phyloP scores from a whole-genome alignment of 2,888 invertebrate genomes.

The Junonia oenone region DNA sequence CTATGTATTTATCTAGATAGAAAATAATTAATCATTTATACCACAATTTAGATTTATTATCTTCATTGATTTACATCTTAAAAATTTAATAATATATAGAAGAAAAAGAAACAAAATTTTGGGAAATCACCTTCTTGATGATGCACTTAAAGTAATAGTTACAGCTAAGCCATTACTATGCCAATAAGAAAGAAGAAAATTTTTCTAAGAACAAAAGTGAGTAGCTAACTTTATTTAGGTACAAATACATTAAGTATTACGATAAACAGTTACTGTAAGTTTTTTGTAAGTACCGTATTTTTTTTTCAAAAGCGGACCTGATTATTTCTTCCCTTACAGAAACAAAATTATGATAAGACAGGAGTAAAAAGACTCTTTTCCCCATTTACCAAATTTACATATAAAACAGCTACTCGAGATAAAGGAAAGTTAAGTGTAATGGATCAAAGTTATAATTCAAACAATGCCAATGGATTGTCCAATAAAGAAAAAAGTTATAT shows the following conservation, averaged over 20 bases:
- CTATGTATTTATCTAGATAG: too few species aligned
- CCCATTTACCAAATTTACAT: conserved; percentile 40
- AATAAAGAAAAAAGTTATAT: conserved; percentile 60
- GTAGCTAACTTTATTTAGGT: too few species aligned
- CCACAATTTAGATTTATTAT: too few species aligned
- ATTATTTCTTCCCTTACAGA: conserved; percentile 33
- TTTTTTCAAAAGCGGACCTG: neutral
- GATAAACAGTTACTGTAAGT: too few species aligned
- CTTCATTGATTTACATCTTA: too few species aligned
- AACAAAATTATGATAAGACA: conserved; percentile 33
- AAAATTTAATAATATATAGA: too few species aligned
- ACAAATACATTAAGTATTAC: too few species aligned
- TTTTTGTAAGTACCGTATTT: too few species aligned
- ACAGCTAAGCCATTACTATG: conserved; percentile 15
- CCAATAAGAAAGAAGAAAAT: conserved; percentile 23
- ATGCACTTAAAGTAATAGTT: neutral
- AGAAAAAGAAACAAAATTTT: too few species aligned
- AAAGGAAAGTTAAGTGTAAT: conserved; percentile 20
- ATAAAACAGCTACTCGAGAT: conserved; percentile 28
- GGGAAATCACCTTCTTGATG: too few species aligned
- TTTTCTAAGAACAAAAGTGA: conserved; percentile 24
- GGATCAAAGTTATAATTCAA: conserved; percentile 6
- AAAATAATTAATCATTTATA: too few species aligned
- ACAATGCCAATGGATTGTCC: conserved; percentile 16
- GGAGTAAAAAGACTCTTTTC: conserved; percentile 38